A percentile compares a stretch with the other conserved stretches of the same genome.
Evolutionary conservation across 2,888 invertebrate species (phyloP).

Genomic region (Bibio marci): DNA sequence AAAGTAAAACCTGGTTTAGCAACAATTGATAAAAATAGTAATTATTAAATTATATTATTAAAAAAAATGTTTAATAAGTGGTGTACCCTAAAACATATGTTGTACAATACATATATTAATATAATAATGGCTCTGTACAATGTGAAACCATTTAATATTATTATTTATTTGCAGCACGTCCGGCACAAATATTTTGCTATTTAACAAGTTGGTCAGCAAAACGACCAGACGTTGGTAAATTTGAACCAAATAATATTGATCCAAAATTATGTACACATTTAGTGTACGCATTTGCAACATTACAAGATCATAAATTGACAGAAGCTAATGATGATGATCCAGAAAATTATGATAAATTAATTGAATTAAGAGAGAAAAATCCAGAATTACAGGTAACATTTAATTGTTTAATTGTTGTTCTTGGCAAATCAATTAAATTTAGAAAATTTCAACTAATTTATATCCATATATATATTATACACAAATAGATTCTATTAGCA

Average conservation of each 20-base stretch:
- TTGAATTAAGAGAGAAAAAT: slow-evolving; percentile 73
- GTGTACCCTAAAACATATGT: too few species aligned
- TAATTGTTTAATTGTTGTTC: background rate
- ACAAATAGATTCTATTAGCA: slow-evolving; percentile 51
- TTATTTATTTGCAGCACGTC: slow-evolving; percentile 39
- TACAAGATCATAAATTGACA: slow-evolving; percentile 67
- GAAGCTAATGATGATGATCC: slow-evolving; percentile 67
- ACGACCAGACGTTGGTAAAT: slow-evolving; percentile 73
- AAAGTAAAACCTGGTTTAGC: slow-evolving; percentile 35
- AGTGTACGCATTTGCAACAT: slow-evolving; percentile 85
- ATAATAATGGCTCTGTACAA: background rate
- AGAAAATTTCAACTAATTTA: background rate
- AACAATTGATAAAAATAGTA: slow-evolving; percentile 43
- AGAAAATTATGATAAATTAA: slow-evolving; percentile 72
- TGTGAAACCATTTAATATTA: background rate
- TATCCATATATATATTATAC: background rate
- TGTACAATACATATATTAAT: too few species aligned
- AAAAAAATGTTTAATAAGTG: too few species aligned
- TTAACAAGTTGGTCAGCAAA: slow-evolving; percentile 94
- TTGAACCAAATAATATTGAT: slow-evolving; percentile 77
- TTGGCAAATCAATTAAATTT: background rate
- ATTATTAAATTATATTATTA: slow-evolving; percentile 27
- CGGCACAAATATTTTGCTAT: slow-evolving; percentile 84
- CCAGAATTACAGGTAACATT: slow-evolving; percentile 50
- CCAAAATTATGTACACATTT: slow-evolving; percentile 83